These are phyloP conservation scores for Himalopsyche anomala DNA, from an alignment of 2,888 invertebrate genomes.

Conservation along the genomic window DNA sequence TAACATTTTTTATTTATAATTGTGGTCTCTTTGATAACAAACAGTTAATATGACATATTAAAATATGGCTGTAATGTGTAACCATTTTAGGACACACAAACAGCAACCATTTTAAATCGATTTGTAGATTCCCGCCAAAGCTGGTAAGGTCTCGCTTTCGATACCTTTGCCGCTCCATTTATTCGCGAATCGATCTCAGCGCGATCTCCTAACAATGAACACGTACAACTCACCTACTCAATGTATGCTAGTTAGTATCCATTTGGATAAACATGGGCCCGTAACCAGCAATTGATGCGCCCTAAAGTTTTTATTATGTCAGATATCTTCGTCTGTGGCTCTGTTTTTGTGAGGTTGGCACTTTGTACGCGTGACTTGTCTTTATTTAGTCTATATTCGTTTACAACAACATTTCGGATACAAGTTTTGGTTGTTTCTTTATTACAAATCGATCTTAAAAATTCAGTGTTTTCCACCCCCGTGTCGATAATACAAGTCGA, in stretches of 20 bases:
- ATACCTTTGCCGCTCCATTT: constrained; percentile 57
- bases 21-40: no score
- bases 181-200: constrained; percentile 49
- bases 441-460: no score
- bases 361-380: no score
- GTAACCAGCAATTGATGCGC: background rate
- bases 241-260: background rate
- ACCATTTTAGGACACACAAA: background rate
- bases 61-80: background rate
- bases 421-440: no score
- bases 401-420: no score
- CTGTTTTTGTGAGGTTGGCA: no score
- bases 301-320: background rate
- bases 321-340: background rate
- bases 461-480: no score
- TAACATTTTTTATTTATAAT: no score
- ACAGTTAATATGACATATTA: background rate
- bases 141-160: constrained; percentile 27
- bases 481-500: no score
- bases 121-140: background rate
- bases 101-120: background rate
- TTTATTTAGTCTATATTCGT: no score
- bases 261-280: background rate
- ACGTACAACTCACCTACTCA: background rate
- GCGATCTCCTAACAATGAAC: constrained; percentile 28